These are phyloP conservation scores for Allolobophora icterica DNA, from an alignment of 2,888 invertebrate genomes.

Conservation along the genomic window DNA sequence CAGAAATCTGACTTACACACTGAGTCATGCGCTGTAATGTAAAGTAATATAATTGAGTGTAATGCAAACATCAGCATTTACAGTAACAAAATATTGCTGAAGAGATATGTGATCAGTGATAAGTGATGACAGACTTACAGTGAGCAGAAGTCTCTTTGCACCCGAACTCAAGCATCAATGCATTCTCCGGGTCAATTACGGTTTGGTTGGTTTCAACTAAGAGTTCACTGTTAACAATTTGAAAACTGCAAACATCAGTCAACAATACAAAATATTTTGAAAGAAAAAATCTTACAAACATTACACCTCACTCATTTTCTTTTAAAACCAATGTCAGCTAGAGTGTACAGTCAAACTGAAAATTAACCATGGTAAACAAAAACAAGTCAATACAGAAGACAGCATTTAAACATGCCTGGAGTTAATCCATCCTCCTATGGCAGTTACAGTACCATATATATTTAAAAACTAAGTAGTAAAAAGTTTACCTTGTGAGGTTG, in stretches of 20 bases:
- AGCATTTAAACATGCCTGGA: neutral
- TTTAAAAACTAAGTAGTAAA: neutral
- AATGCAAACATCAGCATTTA: neutral
- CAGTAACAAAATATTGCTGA: neutral
- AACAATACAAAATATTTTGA: neutral
- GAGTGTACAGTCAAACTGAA: neutral
- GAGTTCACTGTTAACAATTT: slow-evolving; percentile 1
- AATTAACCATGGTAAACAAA: neutral
- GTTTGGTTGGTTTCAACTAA: neutral
- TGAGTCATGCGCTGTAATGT: neutral
- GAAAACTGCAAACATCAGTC: neutral
- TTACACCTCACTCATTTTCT: neutral
- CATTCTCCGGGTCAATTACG: neutral
- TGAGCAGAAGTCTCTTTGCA: slow-evolving; percentile 19
- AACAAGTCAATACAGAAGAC: neutral
- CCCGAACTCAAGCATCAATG: neutral
- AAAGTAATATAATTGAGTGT: neutral
- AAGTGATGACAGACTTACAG: neutral
- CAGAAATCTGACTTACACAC: neutral
- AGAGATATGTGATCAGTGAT: neutral
- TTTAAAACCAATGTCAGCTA: neutral
- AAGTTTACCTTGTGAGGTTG: neutral
- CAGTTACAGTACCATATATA: neutral
- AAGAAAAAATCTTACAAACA: neutral
- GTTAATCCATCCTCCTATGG: neutral